Base-by-base conservation (phyloP, 2,888 invertebrate genomes). In the Habrosyne pyritoides region DNA sequence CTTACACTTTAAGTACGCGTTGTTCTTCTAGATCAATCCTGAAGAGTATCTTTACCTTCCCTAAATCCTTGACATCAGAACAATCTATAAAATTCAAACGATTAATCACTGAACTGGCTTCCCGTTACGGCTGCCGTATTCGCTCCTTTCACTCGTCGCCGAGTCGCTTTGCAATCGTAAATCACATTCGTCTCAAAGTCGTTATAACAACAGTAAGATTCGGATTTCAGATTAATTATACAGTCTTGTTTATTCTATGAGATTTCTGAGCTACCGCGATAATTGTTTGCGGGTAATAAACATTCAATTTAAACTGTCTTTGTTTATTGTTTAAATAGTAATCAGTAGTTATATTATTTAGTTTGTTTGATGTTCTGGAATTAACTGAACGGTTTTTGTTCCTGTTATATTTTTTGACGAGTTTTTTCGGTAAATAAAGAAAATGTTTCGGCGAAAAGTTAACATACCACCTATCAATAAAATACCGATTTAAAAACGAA, bases 201-300 rank as follows among this genome's bases (percentile, higher is more conserved):
- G 66, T 70, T 76, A 74, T 42, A 42, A 42, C 42, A 42, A 42
- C 42, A 42, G 14, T 42, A 18, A n/a, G 42, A 42, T 42, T 42
- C 42, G 42, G 42, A 75, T 74, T 71, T 71, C 53, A 65, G 60
- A 73, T 70, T 78, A 77, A 77, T 78, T 73, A 73, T 64, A 66
- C 60, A 56, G 24, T 66, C 60, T 55, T 70, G 70, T 73, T 73
- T 71, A 63, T 68, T 66, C 65, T 60, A 57, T 58, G 51, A 51
- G 53, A 54, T 64, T 52, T 60, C 52, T 59, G 56, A 47, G 54
- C 30, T 54, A 47, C 53, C 28, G 55, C 50, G 51, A 66, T 60
- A 47, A 61, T 53, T 47, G 53, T 49, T 50, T 50, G 42, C 42
- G 42, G 42, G 42, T 18, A 59, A 55, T 52, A 56, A 21, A 56